Conservation (phyloP, 2,797 vertebrate species). For the Mus spretus region DNA sequence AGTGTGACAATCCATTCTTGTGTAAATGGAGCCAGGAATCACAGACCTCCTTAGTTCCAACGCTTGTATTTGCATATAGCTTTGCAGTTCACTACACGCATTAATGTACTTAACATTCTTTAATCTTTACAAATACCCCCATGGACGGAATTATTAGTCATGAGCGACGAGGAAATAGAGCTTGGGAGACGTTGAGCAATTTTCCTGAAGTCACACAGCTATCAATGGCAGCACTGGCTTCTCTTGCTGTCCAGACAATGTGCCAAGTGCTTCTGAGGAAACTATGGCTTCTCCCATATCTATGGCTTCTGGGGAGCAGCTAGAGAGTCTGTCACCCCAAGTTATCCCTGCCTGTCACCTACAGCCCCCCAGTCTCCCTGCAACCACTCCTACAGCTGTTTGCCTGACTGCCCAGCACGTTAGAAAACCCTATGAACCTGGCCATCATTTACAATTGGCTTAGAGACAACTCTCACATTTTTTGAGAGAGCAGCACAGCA, state of each 20-base stretch:
- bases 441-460: not conserved
- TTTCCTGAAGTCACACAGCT: conserved; percentile 53
- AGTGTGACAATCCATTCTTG: conserved; percentile 14
- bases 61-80: conserved; percentile 20
- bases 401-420: not conserved
- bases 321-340: not conserved
- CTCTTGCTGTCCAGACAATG: not conserved
- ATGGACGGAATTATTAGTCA: conserved; percentile 64
- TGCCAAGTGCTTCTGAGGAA: not conserved
- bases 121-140: conserved; percentile 55
- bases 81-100: not conserved
- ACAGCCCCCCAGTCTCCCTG: not conserved
- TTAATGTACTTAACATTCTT: conserved; percentile 56
- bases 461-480: not conserved
- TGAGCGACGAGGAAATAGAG: conserved; percentile 59
- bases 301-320: not conserved
- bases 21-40: not conserved
- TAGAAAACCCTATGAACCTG: not conserved
- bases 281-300: not conserved
- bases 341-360: not conserved
- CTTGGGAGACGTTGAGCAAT: conserved; percentile 61
- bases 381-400: not conserved
- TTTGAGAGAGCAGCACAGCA: not conserved
- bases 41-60: not conserved
- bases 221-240: not conserved